Base-by-base conservation (phyloP, 2,113 vertebrate genomes). In the Chlamydotis undulata region DNA sequence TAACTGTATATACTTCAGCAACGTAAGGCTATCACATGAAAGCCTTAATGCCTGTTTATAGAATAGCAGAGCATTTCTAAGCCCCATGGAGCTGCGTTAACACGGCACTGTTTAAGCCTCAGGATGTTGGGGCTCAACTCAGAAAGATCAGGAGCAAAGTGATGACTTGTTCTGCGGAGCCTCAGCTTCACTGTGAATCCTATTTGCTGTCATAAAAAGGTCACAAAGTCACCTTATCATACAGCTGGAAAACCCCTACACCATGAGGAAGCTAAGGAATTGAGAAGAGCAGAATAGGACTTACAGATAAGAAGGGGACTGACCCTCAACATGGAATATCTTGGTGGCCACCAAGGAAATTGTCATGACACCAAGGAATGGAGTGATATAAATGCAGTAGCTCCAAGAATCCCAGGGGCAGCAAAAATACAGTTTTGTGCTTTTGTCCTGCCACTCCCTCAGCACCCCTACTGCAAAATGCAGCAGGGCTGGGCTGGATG, bases 11-110 rank as follows among this genome's bases (percentile, higher is more conserved):
- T n/a, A 70, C 12, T 84, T 89, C 53, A 87, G 69, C 76, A 84
- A 69, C 35, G 31, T 8, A 77, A 74, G 39, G 71, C 56, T 47
- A 64, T 55, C 50, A 74, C 3, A 11, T 64, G 77, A 69, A 92
- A 87, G 43, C 57, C 49, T 41, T 86, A 87, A 90, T 89, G 88
- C n/a, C 71, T 81, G 39, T 89, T 93, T 88, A 81, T 78, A 18
- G 28, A 91, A 90, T 0, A 88, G 79, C 76, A 86, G 60, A 56
- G 63, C 7, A 3, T 16, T 88, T 88, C 63, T 81, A 89, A 95
- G 39, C 19, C 79, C 35, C 39, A 17, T 3, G 24, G 37, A 94
- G 83, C 86, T 89, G 71, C 24, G 5, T 43, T 67, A 78, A 78
- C 33, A 37, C n/a, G 13, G 50, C 68, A 47, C 23, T 2, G 1